These are phyloP conservation scores for Neopelma chrysocephalum DNA, from an alignment of 2,797 vertebrate genomes.

Conservation along the genomic window DNA sequence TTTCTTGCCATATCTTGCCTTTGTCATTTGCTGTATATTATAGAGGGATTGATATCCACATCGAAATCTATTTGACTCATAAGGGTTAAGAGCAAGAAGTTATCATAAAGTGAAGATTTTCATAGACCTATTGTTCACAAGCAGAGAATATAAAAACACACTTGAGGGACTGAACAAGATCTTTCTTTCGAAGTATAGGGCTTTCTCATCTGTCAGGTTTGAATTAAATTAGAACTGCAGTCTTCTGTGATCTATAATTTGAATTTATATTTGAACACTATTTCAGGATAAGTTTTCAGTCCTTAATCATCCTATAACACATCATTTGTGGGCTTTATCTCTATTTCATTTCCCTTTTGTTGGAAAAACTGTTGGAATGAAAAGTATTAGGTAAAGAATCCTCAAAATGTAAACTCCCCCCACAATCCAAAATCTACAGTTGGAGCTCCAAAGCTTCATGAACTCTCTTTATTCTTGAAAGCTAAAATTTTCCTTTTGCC, in stretches of 20 bases:
- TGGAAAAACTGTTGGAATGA: neutral
- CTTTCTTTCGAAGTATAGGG: neutral
- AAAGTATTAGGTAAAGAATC: neutral
- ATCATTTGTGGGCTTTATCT: neutral
- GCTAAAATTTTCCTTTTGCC: neutral
- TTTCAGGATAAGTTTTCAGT: neutral
- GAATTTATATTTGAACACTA: neutral
- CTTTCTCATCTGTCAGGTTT: neutral
- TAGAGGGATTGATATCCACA: neutral
- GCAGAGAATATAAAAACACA: neutral
- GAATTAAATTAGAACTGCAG: neutral
- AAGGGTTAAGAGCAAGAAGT: neutral
- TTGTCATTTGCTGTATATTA: neutral
- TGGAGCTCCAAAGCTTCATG: neutral
- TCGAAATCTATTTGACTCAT: neutral
- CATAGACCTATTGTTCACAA: neutral
- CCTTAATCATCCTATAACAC: neutral
- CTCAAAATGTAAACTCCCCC: neutral
- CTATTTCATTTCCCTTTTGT: neutral
- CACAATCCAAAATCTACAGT: neutral
- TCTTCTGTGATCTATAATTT: neutral
- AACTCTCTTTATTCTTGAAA: neutral
- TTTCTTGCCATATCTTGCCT: constrained; percentile 1
- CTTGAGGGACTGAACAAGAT: neutral
- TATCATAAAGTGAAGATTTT: neutral